Conservation (phyloP, 1,140 invertebrate species). For the Ceratina calcarata region DNA sequence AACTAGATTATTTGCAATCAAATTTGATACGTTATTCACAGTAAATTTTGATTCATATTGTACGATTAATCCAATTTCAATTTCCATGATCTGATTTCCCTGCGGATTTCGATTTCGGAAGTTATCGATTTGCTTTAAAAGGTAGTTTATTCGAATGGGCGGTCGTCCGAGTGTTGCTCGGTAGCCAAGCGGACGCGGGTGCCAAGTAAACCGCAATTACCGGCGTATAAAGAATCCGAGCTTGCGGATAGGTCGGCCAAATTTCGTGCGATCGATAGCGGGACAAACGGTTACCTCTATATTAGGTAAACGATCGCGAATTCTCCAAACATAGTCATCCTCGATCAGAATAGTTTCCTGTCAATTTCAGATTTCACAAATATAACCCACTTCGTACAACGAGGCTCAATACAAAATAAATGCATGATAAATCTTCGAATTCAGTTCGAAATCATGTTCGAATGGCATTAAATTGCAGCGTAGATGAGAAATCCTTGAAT, state of each 20-base stretch:
- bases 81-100: not conserved
- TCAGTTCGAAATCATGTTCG: too few species aligned
- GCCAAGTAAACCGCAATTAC: constrained; percentile 41
- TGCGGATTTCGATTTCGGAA: not conserved
- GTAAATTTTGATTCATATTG: too few species aligned
- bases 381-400: not conserved
- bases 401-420: not conserved
- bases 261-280: constrained; percentile 29
- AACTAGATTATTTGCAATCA: too few species aligned
- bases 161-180: not conserved
- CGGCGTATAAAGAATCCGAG: constrained; percentile 20
- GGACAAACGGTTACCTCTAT: constrained; percentile 4
- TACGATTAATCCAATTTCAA: not conserved
- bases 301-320: constrained; percentile 32
- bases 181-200: constrained; percentile 19
- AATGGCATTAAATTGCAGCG: not conserved
- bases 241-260: constrained; percentile 30
- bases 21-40: too few species aligned
- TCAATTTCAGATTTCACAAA: too few species aligned
- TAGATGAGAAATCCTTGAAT: not conserved
- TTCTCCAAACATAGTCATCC: constrained; percentile 38
- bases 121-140: constrained; percentile 8
- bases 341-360: constrained; percentile 24
- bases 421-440: not conserved
- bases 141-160: not conserved